A percentile compares a stretch with the other conserved stretches of the same genome.
Conservation (phyloP, 2,888 invertebrate species). For the Dynastes grantii region DNA sequence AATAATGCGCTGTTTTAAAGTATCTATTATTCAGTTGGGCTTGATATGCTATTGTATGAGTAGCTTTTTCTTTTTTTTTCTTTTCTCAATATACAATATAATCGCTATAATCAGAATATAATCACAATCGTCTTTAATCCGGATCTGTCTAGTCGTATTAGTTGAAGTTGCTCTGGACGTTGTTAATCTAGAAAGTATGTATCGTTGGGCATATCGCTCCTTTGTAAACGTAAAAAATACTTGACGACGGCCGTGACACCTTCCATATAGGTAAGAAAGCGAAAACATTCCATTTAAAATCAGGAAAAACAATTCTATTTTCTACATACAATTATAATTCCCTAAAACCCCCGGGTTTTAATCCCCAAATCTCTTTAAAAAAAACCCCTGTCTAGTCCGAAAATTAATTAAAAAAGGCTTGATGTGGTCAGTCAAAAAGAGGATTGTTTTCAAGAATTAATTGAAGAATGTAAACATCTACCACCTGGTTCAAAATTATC, state of each 20-base stretch:
- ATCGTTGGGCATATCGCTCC: not conserved
- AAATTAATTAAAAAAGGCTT: too few relatives aligned
- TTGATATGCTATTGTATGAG: too few relatives aligned
- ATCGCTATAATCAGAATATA: too few relatives aligned
- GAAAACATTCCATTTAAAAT: constrained; percentile 28
- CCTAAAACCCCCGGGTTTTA: too few relatives aligned
- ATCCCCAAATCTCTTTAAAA: too few relatives aligned
- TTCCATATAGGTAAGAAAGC: constrained; percentile 43
- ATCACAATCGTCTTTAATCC: not conserved
- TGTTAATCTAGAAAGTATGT: constrained; percentile 1
- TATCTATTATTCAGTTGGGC: too few relatives aligned
- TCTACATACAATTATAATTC: too few relatives aligned
- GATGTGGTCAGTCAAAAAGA: constrained; percentile 69
- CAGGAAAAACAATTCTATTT: constrained; percentile 34
- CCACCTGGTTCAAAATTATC: constrained; percentile 81
- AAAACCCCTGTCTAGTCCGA: too few relatives aligned
- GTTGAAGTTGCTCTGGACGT: not conserved
- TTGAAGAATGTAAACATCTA: constrained; percentile 78
- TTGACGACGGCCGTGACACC: constrained; percentile 36
- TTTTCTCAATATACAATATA: too few relatives aligned
- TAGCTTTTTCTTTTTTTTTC: too few relatives aligned
- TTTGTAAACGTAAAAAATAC: constrained; percentile 20
- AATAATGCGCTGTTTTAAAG: too few relatives aligned
- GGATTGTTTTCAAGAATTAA: constrained; percentile 75
- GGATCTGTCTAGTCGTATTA: not conserved